Evolutionary conservation across 2,888 invertebrate species (phyloP).

Genomic region (Blastobasis adustella): DNA sequence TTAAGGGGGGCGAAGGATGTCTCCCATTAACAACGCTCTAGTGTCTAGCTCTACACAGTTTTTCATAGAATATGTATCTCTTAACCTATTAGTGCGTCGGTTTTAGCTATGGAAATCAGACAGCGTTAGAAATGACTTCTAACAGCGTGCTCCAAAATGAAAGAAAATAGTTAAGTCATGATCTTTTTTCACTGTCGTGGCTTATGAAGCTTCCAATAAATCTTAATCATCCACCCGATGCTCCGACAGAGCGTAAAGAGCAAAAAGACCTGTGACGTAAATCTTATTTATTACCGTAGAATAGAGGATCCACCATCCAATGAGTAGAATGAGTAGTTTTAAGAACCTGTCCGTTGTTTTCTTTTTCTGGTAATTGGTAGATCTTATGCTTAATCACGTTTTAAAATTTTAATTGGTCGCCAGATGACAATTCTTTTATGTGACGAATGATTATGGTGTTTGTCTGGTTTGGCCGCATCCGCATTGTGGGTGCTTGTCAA

Average conservation of each 20-base stretch:
- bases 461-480: neutral
- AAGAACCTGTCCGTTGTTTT: slow-evolving; percentile 1
- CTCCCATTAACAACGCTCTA: too few species aligned
- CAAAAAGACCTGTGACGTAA: slow-evolving; percentile 16
- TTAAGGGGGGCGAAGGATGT: too few species aligned
- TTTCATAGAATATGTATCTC: too few species aligned
- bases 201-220: slow-evolving; percentile 19
- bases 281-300: slow-evolving; percentile 17
- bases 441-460: neutral
- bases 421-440: slow-evolving; percentile 2
- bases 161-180: neutral
- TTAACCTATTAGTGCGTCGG: too few species aligned
- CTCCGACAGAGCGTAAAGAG: slow-evolving; percentile 18
- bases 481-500: neutral
- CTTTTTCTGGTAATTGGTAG: neutral
- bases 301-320: slow-evolving; percentile 6
- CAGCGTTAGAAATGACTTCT: too few species aligned
- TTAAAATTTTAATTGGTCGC: slow-evolving; percentile 9
- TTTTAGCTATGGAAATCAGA: too few species aligned
- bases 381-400: slow-evolving; percentile 1
- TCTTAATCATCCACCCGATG: slow-evolving; percentile 21
- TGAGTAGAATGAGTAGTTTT: slow-evolving; percentile 4
- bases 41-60: too few species aligned
- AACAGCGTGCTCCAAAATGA: too few species aligned
- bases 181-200: slow-evolving; percentile 14